Evolutionary conservation across 2,797 vertebrate genomes (phyloP), one percentile per base, ranked within the genome.

Genomic region (Micrastur ruficollis): DNA sequence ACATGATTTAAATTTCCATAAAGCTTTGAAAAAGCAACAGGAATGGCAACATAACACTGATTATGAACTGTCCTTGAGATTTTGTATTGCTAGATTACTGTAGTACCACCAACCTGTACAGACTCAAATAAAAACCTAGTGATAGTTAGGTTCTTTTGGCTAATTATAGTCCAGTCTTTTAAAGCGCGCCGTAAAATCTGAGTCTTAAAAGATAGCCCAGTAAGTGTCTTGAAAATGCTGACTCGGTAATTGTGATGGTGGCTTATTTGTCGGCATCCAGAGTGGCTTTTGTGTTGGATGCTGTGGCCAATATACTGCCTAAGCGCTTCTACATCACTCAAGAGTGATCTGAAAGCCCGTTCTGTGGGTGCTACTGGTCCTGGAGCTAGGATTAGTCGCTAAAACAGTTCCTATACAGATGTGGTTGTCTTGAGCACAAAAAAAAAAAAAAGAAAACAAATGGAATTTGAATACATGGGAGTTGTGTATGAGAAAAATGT

Each of bases 301-400:
- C 27, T 22, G 29, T 62, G 66, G 44, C 81, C 42, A n/a, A 58
- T 38, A 36, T 87, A 2, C 66, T 62, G 27, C 11, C 21, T 66
- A 13, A 74, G 44, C 9, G 21, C 3, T 16, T 66, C 13, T 55
- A 3, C 18, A 2, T 8, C 0, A 0, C 4, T 1, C 18, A 19
- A 20, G 34, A 47, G 59, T 8, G 12, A 52, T 15, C 11, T 40
- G n/a, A 40, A 67, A 58, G 26, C 22, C 14, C 2, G 0, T 12
- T 52, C 23, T 27, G 50, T 53, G 47, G 13, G 6, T 78, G 22
- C 34, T 84, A 4, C 40, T 32, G 40, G 6, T 63, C 9, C 49
- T 65, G 46, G 38, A 89, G 22, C n/a, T 73, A 12, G 29, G 55
- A 40, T 34, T 22, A 34, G 3, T 22, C 73, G 14, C 32, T 34